Base-by-base conservation (phyloP, 2,113 vertebrate genomes). In the Mirounga angustirostris region DNA sequence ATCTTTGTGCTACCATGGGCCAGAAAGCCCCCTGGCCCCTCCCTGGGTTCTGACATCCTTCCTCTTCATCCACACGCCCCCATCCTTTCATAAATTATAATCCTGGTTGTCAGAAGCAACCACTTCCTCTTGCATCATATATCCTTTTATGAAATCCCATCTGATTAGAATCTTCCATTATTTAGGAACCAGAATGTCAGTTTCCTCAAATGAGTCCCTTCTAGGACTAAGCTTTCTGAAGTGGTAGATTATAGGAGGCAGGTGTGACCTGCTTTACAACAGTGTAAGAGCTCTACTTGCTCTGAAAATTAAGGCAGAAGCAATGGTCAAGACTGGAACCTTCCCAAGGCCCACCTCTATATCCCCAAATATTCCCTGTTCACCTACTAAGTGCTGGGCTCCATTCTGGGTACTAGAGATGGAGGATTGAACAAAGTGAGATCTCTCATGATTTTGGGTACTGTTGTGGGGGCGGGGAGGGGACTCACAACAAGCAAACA, bases 1-100 rank as follows among this genome's bases (percentile, higher is more conserved):
- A 19, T 15, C 50, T 67, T 1, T 2, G 12, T 33, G 24, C 28
- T 43, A 30, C 19, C 0, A 0, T 12, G 36, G 73, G 33, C 54
- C 58, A 26, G 69, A n/a, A 65, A 22, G 15, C 19, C 76, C 58
- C 59, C 24, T 4, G 9, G 74, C 40, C 30, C 18, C 54, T 33
- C 36, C 10, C 7, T n/a, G 33, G 14, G 8, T 46, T n/a, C 94
- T n/a, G 3, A 30, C 22, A 61, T 40, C 69, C 89, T 82, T 65
- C 54, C 74, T 40, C 50, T 21, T 36, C 15, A 46, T 46, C 46
- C 46, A 9, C 43, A 7, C 28, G 4, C 65, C 59, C 8, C 28
- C 33, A 73, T 12, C 82, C 22, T 63, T 19, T 52, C 11, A 0
- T 24, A 52, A 61, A 43, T 36, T 21, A 36, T 5, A 8, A 52